A percentile compares a stretch with the other conserved stretches of the same genome.
phyloP scores from a whole-genome alignment of 2,113 vertebrate genomes.

The Vicugna pacos region DNA sequence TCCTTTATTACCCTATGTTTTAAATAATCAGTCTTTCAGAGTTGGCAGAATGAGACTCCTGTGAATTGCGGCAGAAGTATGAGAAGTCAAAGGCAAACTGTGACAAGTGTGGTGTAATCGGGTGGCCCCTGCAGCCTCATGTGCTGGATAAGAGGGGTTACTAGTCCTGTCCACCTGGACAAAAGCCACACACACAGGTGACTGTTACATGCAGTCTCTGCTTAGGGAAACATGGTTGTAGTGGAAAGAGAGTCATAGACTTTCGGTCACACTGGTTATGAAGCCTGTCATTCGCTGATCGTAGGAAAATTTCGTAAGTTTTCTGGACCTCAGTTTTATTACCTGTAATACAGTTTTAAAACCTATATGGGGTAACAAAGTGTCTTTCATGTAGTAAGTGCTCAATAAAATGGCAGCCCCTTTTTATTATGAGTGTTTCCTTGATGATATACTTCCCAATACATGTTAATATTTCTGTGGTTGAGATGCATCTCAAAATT shows the following conservation, averaged over 20 bases:
- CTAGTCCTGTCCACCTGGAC: background rate
- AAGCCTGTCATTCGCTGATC: background rate
- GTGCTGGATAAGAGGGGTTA: background rate
- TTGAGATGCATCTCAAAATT: background rate
- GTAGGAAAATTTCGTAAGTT: background rate
- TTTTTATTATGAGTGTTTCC: background rate
- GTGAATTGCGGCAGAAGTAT: background rate
- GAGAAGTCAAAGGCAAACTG: background rate
- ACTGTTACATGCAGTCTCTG: background rate
- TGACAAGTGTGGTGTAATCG: background rate
- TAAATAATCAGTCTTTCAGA: background rate
- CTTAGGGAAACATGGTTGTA: background rate
- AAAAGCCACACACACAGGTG: background rate
- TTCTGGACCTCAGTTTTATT: slow-evolving; percentile 23
- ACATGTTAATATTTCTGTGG: background rate
- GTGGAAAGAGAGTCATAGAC: background rate
- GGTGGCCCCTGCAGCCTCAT: background rate
- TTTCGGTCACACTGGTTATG: background rate
- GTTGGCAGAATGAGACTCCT: background rate
- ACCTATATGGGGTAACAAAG: background rate
- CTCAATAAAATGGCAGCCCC: background rate
- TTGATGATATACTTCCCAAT: background rate
- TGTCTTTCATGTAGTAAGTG: background rate
- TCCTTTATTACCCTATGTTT: background rate
- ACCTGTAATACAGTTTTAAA: background rate